Conservation (phyloP, 2,797 vertebrate species). For the Corythornis leucogaster region DNA sequence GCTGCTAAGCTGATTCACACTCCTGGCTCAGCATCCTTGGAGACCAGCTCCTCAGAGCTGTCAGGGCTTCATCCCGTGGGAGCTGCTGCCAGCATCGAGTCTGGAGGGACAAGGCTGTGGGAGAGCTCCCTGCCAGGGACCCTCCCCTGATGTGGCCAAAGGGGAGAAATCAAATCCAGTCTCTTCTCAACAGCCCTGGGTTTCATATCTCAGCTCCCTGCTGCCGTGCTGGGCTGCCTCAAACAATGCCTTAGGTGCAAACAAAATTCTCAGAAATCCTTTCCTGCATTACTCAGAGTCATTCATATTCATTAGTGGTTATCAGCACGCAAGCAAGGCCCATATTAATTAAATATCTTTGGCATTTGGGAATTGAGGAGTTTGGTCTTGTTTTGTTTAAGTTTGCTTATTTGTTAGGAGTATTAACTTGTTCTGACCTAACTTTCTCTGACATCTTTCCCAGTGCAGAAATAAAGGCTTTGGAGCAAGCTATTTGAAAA, state of each 20-base stretch:
- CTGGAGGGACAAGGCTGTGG: neutral
- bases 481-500: neutral
- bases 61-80: neutral
- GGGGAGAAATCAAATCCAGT: neutral
- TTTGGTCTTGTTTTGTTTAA: conserved; percentile 43
- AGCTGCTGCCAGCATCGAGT: neutral
- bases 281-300: conserved; percentile 41
- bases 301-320: conserved; percentile 66
- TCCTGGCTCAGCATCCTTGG: neutral
- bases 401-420: conserved; percentile 30
- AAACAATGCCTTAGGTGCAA: conserved; percentile 52
- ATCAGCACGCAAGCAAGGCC: conserved; percentile 56
- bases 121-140: neutral
- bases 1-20: neutral
- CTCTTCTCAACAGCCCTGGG: neutral
- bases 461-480: neutral
- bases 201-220: neutral
- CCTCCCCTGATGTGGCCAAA: neutral
- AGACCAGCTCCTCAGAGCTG: neutral
- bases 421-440: conserved; percentile 34
- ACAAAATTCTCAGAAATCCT: conserved; percentile 58
- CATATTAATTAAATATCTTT: conserved; percentile 58
- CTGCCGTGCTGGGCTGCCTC: fast-evolving
- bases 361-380: conserved; percentile 42
- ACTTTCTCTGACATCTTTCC: neutral